These are phyloP conservation scores for Callipepla squamata DNA, from an alignment of 2,113 vertebrate species.

Conservation along the genomic window DNA sequence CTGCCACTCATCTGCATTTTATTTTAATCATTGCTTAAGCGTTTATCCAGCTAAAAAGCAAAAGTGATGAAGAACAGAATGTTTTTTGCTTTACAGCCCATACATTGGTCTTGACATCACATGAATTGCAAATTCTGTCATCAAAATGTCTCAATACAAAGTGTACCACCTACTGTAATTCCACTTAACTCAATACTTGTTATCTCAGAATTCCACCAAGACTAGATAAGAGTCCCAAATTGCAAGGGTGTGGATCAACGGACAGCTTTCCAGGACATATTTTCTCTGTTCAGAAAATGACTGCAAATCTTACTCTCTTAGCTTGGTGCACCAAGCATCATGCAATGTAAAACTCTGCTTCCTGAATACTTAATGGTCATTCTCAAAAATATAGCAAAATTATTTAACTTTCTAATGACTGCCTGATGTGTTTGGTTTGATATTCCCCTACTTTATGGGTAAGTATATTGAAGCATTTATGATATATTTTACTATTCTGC, in stretches of 20 bases:
- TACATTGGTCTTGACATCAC: not conserved
- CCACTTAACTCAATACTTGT: not conserved
- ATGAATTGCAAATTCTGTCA: not conserved
- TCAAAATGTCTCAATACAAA: not conserved
- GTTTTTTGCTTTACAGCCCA: not conserved
- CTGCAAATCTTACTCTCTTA: not conserved
- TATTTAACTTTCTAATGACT: not conserved
- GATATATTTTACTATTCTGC: not conserved
- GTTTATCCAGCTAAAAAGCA: not conserved
- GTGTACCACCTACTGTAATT: not conserved
- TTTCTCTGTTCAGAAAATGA: not conserved
- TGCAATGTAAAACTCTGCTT: not conserved
- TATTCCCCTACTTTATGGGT: not conserved
- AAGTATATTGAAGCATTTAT: not conserved
- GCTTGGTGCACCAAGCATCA: not conserved
- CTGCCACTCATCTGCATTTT: not conserved
- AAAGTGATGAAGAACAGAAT: not conserved
- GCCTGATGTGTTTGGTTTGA: not conserved
- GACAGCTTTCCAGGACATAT: not conserved
- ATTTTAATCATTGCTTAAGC: not conserved
- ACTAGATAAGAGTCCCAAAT: not conserved
- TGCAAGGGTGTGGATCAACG: not conserved
- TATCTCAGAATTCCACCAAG: not conserved
- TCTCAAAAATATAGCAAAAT: not conserved
- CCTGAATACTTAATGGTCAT: not conserved